Evolutionary conservation across 1,140 invertebrate species (phyloP).

Genomic region (Magallana ariakensis): DNA sequence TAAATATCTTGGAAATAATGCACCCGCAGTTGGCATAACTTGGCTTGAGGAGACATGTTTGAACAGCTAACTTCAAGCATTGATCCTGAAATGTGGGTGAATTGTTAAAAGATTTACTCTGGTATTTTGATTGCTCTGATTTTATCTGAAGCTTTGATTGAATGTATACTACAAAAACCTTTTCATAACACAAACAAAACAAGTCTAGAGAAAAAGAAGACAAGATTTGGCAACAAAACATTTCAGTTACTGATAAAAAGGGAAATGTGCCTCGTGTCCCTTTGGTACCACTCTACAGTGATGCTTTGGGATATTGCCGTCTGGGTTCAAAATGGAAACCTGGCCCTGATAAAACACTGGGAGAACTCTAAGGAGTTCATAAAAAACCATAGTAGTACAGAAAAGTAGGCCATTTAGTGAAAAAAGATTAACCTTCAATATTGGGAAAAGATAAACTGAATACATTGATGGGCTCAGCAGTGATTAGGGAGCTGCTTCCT

Average conservation of each 20-base stretch:
- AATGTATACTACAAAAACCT: constrained; percentile 14
- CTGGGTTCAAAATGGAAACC: background rate
- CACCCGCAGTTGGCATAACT: background rate
- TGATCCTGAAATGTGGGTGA: background rate
- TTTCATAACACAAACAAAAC: background rate
- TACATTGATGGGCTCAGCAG: too few relatives aligned
- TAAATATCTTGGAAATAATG: constrained; percentile 6
- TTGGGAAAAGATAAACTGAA: background rate
- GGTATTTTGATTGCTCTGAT: constrained; percentile 31
- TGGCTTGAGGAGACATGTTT: constrained; percentile 1
- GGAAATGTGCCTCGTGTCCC: background rate
- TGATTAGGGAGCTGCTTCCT: background rate
- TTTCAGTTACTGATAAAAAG: background rate
- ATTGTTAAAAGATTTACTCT: background rate
- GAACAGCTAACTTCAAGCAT: background rate
- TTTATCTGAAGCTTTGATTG: constrained; percentile 18
- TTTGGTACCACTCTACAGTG: background rate
- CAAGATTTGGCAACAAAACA: constrained; percentile 10
- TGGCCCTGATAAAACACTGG: background rate
- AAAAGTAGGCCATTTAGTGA: background rate
- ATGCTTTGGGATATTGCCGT: background rate
- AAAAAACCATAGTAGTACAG: background rate
- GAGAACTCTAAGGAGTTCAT: background rate
- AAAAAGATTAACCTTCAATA: background rate
- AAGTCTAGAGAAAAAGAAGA: constrained; percentile 15